Base-by-base conservation (phyloP, 2,113 vertebrate species). In the Halichoeres trimaculatus region DNA sequence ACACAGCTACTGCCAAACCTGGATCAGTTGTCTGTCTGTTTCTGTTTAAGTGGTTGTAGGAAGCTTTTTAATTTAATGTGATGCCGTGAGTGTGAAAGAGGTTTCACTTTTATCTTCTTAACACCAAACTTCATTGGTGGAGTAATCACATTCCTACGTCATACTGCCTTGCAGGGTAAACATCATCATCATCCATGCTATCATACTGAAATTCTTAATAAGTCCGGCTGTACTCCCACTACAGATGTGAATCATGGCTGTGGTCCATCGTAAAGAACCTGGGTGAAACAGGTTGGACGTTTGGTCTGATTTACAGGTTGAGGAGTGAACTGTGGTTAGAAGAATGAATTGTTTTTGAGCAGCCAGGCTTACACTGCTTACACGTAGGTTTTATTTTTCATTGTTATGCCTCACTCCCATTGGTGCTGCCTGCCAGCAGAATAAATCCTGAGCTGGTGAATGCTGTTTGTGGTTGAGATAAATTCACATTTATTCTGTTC, bases 301-400 rank as follows among this genome's bases (percentile, higher is more conserved):
- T 34, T 75, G 43, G 40, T 79, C 30, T 85, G 83, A 88, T 92
- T 91, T 88, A 78, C 53, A 69, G 83, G 19, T 72, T 78, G 30
- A 78, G 53, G 34, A 40, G 51, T 76, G 65, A 75, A 56, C 67
- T 82, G 64, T 48, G 48, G 35, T 76, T 9, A 43, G 50, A 79
- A 83, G 88, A 90, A 88, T 84, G 89, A 75, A 91, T 94, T 95
- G 93, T 95, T 91, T 93, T 85, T 91, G 87, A 83, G 85, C 88
- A 93, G 81, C 62, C 80, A 86, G 64, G 89, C 93, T 81, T 90
- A 76, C 72, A 38, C 73, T 6, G 57, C 76, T 80, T 70, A 84
- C 17, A 11, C 58, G 66, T 69, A 61, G 53, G 58, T 78, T 82
- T 76, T 62, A 63, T 81, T 84, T 84, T 76, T 75, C 58, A 84